Conservation (phyloP, 2,113 vertebrate species). For the Amblyopsis rosae region DNA sequence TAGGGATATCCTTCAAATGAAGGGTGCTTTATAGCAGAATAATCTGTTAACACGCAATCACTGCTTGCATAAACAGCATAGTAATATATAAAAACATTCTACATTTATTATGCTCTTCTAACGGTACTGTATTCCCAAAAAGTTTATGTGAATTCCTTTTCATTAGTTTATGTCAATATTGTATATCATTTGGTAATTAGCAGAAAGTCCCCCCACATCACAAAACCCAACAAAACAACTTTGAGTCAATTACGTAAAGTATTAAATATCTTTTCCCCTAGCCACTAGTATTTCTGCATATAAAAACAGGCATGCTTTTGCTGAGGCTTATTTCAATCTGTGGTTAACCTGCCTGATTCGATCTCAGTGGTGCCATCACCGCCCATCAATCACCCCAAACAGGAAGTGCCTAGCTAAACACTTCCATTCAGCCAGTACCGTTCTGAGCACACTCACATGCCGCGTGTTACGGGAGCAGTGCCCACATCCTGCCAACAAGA, state of each 20-base stretch:
- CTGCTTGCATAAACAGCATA: neutral
- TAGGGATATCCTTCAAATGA: neutral
- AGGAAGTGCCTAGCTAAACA: slow-evolving; percentile 51
- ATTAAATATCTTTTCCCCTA: too few relatives aligned
- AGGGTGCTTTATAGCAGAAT: slow-evolving; percentile 12
- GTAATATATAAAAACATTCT: neutral
- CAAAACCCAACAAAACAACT: too few relatives aligned
- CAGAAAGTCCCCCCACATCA: too few relatives aligned
- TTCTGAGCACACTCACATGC: slow-evolving; percentile 17
- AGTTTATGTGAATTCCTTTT: neutral
- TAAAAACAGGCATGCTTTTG: slow-evolving; percentile 31
- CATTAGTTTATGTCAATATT: too few relatives aligned
- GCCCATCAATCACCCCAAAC: slow-evolving; percentile 60
- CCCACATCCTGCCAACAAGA: slow-evolving; percentile 43
- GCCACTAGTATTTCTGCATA: neutral
- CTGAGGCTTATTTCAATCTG: slow-evolving; percentile 34
- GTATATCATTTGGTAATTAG: too few relatives aligned
- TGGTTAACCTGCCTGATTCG: slow-evolving; percentile 30
- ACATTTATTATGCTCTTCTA: slow-evolving; percentile 13
- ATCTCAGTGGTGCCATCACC: slow-evolving; percentile 37
- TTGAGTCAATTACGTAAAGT: too few relatives aligned
- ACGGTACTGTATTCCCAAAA: slow-evolving; percentile 21
- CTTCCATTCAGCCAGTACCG: neutral
- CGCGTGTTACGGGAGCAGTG: slow-evolving; percentile 34
- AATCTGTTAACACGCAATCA: neutral